A percentile compares a stretch with the other conserved stretches of the same genome.
Conservation (phyloP, 2,113 vertebrate species). For the Petaurus breviceps region DNA sequence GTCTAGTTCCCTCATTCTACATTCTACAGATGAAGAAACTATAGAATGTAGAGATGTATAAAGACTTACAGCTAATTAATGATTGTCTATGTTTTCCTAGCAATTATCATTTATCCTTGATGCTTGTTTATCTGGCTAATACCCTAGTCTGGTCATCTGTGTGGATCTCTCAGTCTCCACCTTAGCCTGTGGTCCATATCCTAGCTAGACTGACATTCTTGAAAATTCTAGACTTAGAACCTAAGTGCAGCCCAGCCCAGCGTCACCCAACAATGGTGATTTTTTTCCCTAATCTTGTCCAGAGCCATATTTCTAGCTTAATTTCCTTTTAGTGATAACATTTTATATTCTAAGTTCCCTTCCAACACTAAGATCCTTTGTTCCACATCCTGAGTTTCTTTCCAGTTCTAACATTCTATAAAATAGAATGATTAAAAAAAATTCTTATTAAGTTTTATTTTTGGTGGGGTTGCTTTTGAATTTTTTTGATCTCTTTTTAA, state of each 20-base stretch:
- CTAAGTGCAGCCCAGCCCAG: background rate
- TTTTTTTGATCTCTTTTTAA: slow-evolving; percentile 6
- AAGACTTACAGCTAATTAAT: background rate
- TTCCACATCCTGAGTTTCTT: background rate
- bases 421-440: background rate
- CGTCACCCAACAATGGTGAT: background rate
- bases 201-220: background rate
- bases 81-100: background rate
- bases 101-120: background rate
- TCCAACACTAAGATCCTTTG: background rate
- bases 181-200: background rate
- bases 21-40: background rate
- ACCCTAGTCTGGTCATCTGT: background rate
- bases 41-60: background rate
- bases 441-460: background rate
- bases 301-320: background rate
- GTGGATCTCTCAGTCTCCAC: background rate
- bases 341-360: background rate
- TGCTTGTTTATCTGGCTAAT: background rate
- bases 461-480: background rate
- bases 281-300: background rate
- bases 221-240: background rate
- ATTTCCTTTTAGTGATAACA: background rate
- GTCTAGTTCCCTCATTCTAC: background rate
- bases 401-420: background rate